phyloP scores from a whole-genome alignment of 2,888 invertebrate species.

The Helicoverpa assulta region DNA sequence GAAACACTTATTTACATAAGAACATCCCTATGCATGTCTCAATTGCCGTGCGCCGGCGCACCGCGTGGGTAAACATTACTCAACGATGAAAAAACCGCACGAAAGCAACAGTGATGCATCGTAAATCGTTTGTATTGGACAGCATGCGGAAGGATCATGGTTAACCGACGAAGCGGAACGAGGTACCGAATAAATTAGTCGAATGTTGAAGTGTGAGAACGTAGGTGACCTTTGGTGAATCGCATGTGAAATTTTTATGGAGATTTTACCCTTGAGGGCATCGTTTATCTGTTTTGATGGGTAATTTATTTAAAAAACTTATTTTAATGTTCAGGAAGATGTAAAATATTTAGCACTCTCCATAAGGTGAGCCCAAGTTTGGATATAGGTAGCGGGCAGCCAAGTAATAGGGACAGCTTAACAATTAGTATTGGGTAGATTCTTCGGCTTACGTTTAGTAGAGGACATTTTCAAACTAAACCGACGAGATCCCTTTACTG shows the following conservation, averaged over 20 bases:
- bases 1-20: constrained; percentile 26
- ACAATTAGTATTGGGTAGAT: too few species aligned
- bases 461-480: too few species aligned
- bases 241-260: constrained; percentile 40
- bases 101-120: constrained; percentile 83
- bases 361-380: too few species aligned
- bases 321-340: too few species aligned
- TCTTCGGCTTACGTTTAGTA: too few species aligned
- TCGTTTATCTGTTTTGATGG: constrained; percentile 13
- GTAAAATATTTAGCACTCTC: too few species aligned
- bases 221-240: constrained; percentile 53
- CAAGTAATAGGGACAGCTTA: background rate
- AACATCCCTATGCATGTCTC: constrained; percentile 44
- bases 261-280: constrained; percentile 35
- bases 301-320: too few species aligned
- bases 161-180: constrained; percentile 71
- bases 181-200: constrained; percentile 68
- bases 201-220: constrained; percentile 59
- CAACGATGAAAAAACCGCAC: constrained; percentile 74
- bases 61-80: constrained; percentile 80
- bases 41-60: constrained; percentile 70
- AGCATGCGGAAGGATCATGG: constrained; percentile 73
- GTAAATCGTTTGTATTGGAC: constrained; percentile 70
- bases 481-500: too few species aligned
- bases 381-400: too few species aligned